Percentiles rank a stretch among this genome's conserved stretches.
phyloP scores from a whole-genome alignment of 30 jellyfish, hydroid and myxozoan species.

The Turritopsis dohrnii region DNA sequence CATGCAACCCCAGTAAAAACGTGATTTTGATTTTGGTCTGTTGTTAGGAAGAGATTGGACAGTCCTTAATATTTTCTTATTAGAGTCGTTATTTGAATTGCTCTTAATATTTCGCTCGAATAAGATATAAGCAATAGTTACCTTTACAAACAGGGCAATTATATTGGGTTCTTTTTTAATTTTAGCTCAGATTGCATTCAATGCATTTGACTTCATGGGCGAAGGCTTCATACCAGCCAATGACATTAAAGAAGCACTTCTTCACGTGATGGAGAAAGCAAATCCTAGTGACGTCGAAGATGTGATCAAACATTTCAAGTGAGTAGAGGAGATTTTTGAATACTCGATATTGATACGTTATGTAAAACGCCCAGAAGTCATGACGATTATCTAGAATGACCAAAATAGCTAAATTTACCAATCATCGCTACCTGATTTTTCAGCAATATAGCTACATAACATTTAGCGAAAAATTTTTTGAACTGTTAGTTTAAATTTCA shows the following conservation, averaged over 20 bases:
- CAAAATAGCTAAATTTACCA: no score
- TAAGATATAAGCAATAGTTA: neutral
- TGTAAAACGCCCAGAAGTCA: no score
- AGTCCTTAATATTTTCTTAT: no score
- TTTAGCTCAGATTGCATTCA: conserved; percentile 32
- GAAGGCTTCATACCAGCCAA: conserved; percentile 40
- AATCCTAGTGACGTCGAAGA: neutral
- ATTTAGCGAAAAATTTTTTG: no score
- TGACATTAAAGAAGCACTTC: conserved; percentile 30
- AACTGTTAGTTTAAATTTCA: neutral
- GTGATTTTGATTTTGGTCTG: no score
- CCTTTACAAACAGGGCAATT: neutral
- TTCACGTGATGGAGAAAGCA: conserved; percentile 34
- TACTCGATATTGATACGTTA: neutral
- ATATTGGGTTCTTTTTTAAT: neutral
- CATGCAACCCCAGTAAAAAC: no score
- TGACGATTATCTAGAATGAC: no score
- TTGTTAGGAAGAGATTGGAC: no score
- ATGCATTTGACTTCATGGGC: conserved; percentile 41
- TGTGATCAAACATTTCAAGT: conserved; percentile 25
- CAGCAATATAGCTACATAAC: no score
- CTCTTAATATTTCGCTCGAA: neutral
- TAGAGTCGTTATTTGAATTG: no score
- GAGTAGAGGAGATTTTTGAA: neutral
- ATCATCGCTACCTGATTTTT: no score